Percentiles rank a stretch among this genome's conserved stretches.
Evolutionary conservation across 2,113 vertebrate species (phyloP).

Genomic region (Rhinolophus sinicus): DNA sequence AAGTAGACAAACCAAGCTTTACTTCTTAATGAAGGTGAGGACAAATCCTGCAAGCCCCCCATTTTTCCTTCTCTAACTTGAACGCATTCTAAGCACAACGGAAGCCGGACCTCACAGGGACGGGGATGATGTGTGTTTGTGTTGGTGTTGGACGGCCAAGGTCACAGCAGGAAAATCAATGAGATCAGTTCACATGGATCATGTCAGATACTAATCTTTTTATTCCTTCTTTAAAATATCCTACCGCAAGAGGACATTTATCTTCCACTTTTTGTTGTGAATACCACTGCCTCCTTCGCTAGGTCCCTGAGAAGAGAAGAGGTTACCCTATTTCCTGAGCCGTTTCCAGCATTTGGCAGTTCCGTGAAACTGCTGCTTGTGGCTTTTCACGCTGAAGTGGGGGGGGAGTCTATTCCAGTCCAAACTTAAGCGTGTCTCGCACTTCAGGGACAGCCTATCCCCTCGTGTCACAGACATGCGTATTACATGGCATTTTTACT

Average conservation of each 20-base stretch:
- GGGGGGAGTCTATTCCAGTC: too few relatives aligned
- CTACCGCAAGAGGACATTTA: neutral
- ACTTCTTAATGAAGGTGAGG: neutral
- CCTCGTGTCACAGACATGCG: neutral
- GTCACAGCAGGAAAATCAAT: neutral
- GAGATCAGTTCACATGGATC: neutral
- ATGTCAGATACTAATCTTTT: neutral
- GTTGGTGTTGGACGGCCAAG: neutral
- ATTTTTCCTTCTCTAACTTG: neutral
- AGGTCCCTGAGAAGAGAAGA: neutral
- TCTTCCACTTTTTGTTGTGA: neutral
- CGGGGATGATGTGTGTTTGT: rapidly evolving
- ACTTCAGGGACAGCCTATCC: too few relatives aligned
- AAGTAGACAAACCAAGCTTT: neutral
- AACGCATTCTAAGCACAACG: neutral
- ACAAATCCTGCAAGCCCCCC: rapidly evolving
- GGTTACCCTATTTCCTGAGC: neutral
- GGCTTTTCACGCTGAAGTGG: neutral
- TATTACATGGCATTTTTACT: neutral
- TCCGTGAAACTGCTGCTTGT: too few relatives aligned
- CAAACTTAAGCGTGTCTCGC: neutral
- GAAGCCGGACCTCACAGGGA: neutral
- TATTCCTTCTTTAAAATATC: neutral
- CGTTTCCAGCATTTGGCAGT: rapidly evolving
- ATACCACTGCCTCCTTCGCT: too few relatives aligned